Base-by-base conservation (phyloP, 2,888 invertebrate genomes). In the Drosophila limbata region DNA sequence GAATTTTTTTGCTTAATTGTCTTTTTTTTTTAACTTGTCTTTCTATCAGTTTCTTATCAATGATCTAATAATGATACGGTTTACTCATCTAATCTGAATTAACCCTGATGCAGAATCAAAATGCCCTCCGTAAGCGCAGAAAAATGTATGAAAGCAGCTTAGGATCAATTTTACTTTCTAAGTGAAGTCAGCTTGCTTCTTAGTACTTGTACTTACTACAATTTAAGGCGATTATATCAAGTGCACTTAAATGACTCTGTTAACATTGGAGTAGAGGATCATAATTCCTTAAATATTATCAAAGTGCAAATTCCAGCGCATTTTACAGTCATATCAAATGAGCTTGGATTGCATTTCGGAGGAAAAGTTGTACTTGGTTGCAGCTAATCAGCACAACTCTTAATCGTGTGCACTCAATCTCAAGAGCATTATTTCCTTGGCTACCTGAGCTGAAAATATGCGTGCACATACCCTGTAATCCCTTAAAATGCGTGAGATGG, bases 311-410 rank as follows among this genome's bases (percentile, higher is more conserved):
- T 21, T 8, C 8, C 8, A 17, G 4, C 31, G 6, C 17, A 31
- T 31, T 48, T 48, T 17, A 17, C 33, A 11, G 10, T n/a, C 8
- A 25, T 51, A 5, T 21, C 10, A 11, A 51, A 37, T 37, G 10
- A n/a, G 15, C 25, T 31, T 42, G 19, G 28, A 17, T 31, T 51
- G 37, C 51, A n/a, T 21, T 51, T 37, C n/a, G 10, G 9, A 15
- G 13, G 9, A 17, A 9, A 47, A 37, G 25, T 47, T 47, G 47
- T 13, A 57, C 17, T 17, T 45, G 45, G 25, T 17, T 45, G 45
- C 17, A 28, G 55, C 55, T 44, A 33, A 37, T 57, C 37, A 57
- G 35, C 37, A 13, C 57, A 37, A 28, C 15, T 47, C 45, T 37
- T 37, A 17, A 37, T 35, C 15, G 5, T 15, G 31, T 31, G 15